Percentiles rank a stretch among this genome's conserved stretches.
Evolutionary conservation across 2,113 vertebrate genomes (phyloP).

Genomic region (Lutjanus erythropterus): DNA sequence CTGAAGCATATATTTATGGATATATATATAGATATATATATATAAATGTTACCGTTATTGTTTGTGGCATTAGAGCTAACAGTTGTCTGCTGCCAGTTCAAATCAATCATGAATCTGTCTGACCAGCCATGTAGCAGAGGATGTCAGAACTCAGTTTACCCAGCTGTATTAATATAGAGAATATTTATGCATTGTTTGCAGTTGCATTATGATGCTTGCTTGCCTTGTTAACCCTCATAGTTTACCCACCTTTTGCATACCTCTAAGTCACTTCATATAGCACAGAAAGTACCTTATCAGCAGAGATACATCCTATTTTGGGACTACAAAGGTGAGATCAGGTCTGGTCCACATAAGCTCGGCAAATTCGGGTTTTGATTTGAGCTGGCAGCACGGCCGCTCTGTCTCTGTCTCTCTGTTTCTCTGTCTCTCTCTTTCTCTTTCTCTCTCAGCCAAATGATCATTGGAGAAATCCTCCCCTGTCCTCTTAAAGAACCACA

Average conservation of each 20-base stretch:
- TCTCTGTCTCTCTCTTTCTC: conserved; percentile 28
- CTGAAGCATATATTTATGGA: conserved; percentile 36
- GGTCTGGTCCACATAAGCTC: conserved; percentile 6
- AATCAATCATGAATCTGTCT: conserved; percentile 15
- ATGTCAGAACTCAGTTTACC: conserved; percentile 7
- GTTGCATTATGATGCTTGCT: conserved; percentile 16
- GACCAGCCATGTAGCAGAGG: conserved; percentile 29
- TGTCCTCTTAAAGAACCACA: conserved; percentile 49
- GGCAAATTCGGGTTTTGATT: not conserved
- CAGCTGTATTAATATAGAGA: not conserved
- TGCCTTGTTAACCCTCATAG: conserved; percentile 37
- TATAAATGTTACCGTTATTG: conserved; percentile 35
- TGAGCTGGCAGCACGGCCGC: conserved; percentile 53
- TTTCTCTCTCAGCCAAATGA: conserved; percentile 61
- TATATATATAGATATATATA: conserved; percentile 32
- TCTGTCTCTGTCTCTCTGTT: conserved; percentile 19
- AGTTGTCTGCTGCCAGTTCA: conserved; percentile 40
- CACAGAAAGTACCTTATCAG: conserved; percentile 27
- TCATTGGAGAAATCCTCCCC: conserved; percentile 43
- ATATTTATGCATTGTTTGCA: conserved; percentile 7
- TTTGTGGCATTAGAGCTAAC: conserved; percentile 48
- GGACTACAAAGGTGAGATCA: conserved; percentile 8
- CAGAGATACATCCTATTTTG: not conserved
- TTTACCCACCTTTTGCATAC: not conserved
- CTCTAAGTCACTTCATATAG: conserved; percentile 20